phyloP scores from a whole-genome alignment of 2,888 invertebrate genomes.

The Acholoe squamosa region DNA sequence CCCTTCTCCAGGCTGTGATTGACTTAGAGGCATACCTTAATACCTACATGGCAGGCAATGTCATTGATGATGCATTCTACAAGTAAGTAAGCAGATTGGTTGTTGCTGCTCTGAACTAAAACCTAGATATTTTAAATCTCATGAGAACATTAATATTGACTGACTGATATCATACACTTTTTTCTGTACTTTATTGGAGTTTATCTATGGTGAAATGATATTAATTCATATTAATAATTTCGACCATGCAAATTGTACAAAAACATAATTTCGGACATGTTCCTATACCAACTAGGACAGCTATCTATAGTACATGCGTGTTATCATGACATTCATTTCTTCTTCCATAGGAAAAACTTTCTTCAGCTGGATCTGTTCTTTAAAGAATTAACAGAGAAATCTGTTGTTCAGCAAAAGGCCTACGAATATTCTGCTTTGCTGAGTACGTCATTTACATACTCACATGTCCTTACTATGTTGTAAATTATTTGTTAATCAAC shows the following conservation, averaged over 20 bases:
- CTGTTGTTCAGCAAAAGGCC: conserved; percentile 56
- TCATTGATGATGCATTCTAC: conserved; percentile 29
- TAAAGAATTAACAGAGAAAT: conserved; percentile 51
- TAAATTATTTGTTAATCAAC: too few species aligned
- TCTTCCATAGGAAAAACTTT: conserved; percentile 56
- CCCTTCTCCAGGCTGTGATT: background rate
- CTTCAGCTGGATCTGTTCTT: conserved; percentile 60
- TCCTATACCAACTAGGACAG: background rate
- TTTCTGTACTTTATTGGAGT: too few species aligned
- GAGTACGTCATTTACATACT: conserved; percentile 4
- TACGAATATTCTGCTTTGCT: conserved; percentile 61
- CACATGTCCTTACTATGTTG: too few species aligned
- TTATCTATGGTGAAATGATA: too few species aligned
- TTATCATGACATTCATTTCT: background rate
- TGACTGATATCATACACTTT: too few species aligned
- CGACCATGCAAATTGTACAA: too few species aligned
- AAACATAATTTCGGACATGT: background rate
- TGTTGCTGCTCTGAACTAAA: too few species aligned
- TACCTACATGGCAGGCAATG: background rate
- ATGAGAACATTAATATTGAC: too few species aligned
- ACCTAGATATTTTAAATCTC: too few species aligned
- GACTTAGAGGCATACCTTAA: background rate
- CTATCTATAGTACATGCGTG: background rate
- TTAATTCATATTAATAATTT: too few species aligned
- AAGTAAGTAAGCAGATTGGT: background rate